Percentiles rank a stretch among this genome's conserved stretches.
Evolutionary conservation across 2,888 invertebrate genomes (phyloP).

Genomic region (Patella pellucida): DNA sequence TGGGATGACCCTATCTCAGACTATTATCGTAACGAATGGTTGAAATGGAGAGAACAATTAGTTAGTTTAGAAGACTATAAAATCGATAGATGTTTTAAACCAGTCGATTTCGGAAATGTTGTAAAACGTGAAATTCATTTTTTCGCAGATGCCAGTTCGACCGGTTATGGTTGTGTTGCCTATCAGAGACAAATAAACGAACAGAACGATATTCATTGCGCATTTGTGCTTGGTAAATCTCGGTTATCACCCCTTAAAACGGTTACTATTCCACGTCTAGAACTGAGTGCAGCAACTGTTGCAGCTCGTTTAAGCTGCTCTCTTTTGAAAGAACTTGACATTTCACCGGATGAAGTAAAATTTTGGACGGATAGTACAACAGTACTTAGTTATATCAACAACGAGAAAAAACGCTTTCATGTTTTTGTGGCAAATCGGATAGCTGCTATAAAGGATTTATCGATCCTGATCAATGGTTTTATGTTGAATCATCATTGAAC

Average conservation of each 20-base stretch:
- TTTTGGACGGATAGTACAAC: slow-evolving; percentile 19
- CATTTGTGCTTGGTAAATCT: slow-evolving; percentile 19
- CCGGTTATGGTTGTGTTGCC: slow-evolving; percentile 18
- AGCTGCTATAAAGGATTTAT: background rate
- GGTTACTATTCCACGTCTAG: slow-evolving; percentile 19
- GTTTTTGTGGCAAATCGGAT: slow-evolving; percentile 21
- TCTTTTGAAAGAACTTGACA: slow-evolving; percentile 5
- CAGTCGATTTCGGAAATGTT: too few species aligned
- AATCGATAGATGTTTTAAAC: too few species aligned
- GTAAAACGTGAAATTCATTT: too few species aligned
- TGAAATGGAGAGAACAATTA: too few species aligned
- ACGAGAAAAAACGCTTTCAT: slow-evolving; percentile 17
- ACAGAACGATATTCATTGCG: slow-evolving; percentile 12
- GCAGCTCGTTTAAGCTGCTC: background rate
- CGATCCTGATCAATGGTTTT: background rate
- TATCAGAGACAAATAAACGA: slow-evolving; percentile 7
- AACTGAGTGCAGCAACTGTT: slow-evolving; percentile 18
- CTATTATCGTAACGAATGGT: too few species aligned
- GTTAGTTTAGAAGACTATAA: too few species aligned
- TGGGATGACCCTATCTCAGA: too few species aligned
- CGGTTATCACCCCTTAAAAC: slow-evolving; percentile 18
- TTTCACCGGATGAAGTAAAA: background rate
- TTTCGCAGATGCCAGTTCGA: too few species aligned
- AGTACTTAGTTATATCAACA: slow-evolving; percentile 13
- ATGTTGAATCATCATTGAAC: slow-evolving; percentile 4